Evolutionary conservation across 1,140 invertebrate genomes (phyloP).

Genomic region (Trichonephila clavata): DNA sequence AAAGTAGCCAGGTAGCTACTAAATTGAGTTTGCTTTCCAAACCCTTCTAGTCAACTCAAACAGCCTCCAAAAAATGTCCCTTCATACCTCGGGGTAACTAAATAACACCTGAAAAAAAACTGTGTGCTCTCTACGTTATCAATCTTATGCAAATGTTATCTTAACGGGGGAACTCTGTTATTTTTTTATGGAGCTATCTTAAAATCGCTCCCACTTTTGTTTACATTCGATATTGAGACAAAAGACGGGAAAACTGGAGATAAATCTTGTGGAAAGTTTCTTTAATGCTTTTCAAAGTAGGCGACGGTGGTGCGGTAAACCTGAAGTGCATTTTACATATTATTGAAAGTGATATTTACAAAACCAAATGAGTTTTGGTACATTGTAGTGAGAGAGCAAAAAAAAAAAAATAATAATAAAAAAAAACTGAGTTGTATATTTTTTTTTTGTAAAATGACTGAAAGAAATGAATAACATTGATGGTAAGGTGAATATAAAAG

Average conservation of each 20-base stretch:
- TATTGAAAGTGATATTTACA: background rate
- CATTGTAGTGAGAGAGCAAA: background rate
- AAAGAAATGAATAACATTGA: too few relatives aligned
- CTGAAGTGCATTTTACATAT: background rate
- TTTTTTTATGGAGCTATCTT: background rate
- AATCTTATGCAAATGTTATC: background rate
- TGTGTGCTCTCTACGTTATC: background rate
- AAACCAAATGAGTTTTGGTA: background rate
- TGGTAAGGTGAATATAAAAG: too few relatives aligned
- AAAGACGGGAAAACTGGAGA: background rate
- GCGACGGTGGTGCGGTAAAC: background rate
- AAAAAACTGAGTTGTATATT: background rate
- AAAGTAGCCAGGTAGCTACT: background rate
- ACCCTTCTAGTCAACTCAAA: background rate
- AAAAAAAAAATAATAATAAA: background rate
- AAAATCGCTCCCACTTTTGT: background rate
- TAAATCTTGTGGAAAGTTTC: background rate
- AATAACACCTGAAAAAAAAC: background rate
- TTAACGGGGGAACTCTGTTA: background rate
- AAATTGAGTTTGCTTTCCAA: constrained; percentile 1
- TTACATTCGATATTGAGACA: background rate
- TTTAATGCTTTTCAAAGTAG: background rate
- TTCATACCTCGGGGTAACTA: background rate
- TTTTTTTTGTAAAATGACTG: too few relatives aligned
- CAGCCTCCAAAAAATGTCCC: background rate